These are phyloP conservation scores for Sitophilus oryzae DNA, from an alignment of 1,140 invertebrate genomes.

Conservation along the genomic window DNA sequence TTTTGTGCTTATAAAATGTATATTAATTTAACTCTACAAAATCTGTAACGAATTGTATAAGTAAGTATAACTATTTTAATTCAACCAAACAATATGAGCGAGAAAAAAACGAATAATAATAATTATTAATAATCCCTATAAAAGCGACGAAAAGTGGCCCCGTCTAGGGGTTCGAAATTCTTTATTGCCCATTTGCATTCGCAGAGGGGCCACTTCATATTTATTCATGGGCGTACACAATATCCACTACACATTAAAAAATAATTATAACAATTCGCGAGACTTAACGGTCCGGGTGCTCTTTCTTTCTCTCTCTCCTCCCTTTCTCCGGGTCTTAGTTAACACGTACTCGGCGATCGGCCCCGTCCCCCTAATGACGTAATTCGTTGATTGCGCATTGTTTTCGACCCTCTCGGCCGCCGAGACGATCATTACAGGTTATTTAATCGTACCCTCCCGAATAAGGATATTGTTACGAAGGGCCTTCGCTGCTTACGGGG, in stretches of 20 bases:
- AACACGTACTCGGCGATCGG: slow-evolving; percentile 7
- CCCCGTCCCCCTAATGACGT: slow-evolving; percentile 34
- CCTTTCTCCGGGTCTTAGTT: background rate
- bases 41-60: too few species aligned
- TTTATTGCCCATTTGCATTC: background rate
- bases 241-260: slow-evolving; percentile 6
- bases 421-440: slow-evolving; percentile 31
- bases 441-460: slow-evolving; percentile 39
- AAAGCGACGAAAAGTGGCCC: too few species aligned
- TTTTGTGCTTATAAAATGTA: too few species aligned
- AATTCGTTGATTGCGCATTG: slow-evolving; percentile 41
- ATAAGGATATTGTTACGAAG: slow-evolving; percentile 40
- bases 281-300: background rate
- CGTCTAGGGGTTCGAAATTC: background rate
- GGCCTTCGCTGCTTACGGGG: too few species aligned
- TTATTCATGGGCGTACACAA: background rate
- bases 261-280: slow-evolving; percentile 9
- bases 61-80: too few species aligned
- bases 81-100: too few species aligned
- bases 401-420: slow-evolving; percentile 31
- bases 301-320: too few species aligned
- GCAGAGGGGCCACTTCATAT: background rate
- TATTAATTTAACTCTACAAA: too few species aligned
- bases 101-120: too few species aligned
- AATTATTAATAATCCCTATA: too few species aligned